Conservation (phyloP, 2,113 vertebrate species). For the Hassar affinis region DNA sequence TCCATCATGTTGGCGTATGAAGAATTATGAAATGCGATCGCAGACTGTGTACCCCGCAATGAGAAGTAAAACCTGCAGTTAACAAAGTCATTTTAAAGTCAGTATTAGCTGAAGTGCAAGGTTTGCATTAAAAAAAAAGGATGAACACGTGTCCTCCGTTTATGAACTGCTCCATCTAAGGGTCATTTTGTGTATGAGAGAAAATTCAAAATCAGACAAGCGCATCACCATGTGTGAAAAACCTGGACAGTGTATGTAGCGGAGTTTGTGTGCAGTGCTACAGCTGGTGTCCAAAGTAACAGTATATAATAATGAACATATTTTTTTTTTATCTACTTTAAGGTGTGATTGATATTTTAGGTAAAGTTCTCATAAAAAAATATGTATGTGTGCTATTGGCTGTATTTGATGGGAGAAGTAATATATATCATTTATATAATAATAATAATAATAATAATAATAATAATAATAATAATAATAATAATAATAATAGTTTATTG, state of each 20-base stretch:
- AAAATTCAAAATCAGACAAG: constrained; percentile 34
- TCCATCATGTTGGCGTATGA: constrained; percentile 75
- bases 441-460: too few relatives aligned
- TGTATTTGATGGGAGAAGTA: neutral
- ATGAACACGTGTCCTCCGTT: constrained; percentile 43
- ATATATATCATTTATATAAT: too few relatives aligned
- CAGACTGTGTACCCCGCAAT: constrained; percentile 68
- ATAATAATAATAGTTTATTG: too few relatives aligned
- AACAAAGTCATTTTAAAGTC: constrained; percentile 74
- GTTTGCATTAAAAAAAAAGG: constrained; percentile 46
- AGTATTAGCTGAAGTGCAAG: constrained; percentile 58
- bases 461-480: too few relatives aligned
- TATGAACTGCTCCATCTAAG: constrained; percentile 51
- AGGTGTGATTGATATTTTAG: neutral
- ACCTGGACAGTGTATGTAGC: neutral
- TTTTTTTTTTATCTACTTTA: neutral
- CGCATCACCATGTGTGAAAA: too few relatives aligned
- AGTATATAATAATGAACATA: neutral
- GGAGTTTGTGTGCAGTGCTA: neutral
- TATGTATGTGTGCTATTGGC: neutral
- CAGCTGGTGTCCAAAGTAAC: neutral
- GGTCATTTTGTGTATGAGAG: constrained; percentile 5
- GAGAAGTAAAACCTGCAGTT: constrained; percentile 60
- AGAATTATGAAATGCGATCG: constrained; percentile 69
- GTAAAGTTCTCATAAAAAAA: neutral